Percentiles rank a stretch among this genome's conserved stretches.
phyloP scores from a whole-genome alignment of 2,113 vertebrate species.

The Neotoma lepida region DNA sequence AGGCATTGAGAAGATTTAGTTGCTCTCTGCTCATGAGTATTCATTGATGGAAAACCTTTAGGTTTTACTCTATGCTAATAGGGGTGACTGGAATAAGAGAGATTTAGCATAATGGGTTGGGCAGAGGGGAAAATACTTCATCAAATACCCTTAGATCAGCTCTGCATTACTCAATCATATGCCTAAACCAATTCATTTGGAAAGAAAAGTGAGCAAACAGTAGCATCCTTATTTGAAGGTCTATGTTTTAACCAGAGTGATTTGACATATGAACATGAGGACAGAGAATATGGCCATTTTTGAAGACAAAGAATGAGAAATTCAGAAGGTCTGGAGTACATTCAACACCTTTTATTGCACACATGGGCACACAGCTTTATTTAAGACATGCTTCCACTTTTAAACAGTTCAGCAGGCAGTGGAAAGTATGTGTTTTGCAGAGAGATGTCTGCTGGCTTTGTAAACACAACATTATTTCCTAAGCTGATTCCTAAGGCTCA shows the following conservation, averaged over 20 bases:
- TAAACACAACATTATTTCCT: conserved; percentile 56
- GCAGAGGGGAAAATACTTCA: not conserved
- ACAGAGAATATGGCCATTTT: not conserved
- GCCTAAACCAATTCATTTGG: not conserved
- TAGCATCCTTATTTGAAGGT: conserved; percentile 18
- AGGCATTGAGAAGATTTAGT: not conserved
- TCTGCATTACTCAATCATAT: not conserved
- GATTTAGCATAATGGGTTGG: not conserved
- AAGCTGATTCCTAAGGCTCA: conserved; percentile 23
- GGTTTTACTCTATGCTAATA: conserved; percentile 4
- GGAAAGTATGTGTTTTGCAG: not conserved
- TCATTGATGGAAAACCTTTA: not conserved
- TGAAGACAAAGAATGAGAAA: conserved; percentile 42
- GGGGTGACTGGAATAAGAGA: not conserved
- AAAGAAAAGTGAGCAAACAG: not conserved
- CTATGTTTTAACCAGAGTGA: conserved; percentile 28
- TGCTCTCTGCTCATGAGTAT: not conserved
- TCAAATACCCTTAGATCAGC: not conserved
- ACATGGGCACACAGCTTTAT: conserved; percentile 3
- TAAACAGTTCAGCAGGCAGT: conserved; percentile 19
- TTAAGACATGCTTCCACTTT: not conserved
- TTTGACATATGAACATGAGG: not conserved
- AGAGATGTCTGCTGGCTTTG: not conserved
- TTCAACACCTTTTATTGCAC: not conserved
- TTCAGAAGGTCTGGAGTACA: not conserved